phyloP scores from a whole-genome alignment of 2,797 vertebrate genomes.

The Heteromormyrus szaboi region DNA sequence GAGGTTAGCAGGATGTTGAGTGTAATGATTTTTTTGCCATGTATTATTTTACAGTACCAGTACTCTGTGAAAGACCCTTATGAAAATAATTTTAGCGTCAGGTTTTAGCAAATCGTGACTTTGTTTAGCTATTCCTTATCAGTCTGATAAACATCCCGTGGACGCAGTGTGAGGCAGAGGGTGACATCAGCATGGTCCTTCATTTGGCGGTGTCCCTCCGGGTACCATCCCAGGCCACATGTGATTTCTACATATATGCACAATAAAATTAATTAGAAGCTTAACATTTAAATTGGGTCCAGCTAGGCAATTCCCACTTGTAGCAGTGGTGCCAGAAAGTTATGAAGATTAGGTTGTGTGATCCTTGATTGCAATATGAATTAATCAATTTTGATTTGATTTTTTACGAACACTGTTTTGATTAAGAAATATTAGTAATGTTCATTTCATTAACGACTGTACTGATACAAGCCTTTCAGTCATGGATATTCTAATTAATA shows the following conservation, averaged over 20 bases:
- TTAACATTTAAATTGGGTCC: not conserved
- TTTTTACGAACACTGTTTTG: not conserved
- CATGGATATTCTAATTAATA: not conserved
- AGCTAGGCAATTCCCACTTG: not conserved
- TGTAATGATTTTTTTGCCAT: not conserved
- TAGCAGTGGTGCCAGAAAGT: not conserved
- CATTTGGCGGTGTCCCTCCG: not conserved
- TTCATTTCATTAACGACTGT: not conserved
- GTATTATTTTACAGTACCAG: not conserved
- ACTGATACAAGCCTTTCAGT: not conserved
- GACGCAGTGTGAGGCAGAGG: not conserved
- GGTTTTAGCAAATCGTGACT: not conserved
- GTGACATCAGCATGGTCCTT: not conserved
- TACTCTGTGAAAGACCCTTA: not conserved
- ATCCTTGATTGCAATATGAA: not conserved
- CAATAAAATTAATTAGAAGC: not conserved
- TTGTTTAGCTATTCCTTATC: not conserved
- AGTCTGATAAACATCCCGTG: not conserved
- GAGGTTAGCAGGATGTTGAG: not conserved
- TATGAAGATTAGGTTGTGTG: not conserved
- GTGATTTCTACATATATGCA: not conserved
- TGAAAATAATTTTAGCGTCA: not conserved
- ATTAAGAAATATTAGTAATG: not conserved
- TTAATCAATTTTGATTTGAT: not conserved
- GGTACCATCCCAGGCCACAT: not conserved